Evolutionary conservation across 2,113 vertebrate genomes (phyloP).

Genomic region (Amphilophus citrinellus): DNA sequence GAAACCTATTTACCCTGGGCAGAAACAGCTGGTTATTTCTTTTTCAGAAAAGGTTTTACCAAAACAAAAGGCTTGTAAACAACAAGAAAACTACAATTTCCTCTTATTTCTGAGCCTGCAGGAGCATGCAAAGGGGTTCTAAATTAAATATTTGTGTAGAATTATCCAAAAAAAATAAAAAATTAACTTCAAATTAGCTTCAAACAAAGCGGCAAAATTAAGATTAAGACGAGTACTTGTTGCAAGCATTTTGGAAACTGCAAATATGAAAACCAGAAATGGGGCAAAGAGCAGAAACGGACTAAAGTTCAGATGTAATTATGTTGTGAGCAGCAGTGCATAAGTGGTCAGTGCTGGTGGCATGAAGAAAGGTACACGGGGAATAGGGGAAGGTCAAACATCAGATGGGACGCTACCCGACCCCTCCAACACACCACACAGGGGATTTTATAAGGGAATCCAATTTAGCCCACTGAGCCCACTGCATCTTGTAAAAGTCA

Average conservation of each 20-base stretch:
- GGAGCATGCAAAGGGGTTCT: not conserved
- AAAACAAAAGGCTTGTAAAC: conserved; percentile 35
- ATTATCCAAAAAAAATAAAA: not conserved
- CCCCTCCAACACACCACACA: conserved; percentile 49
- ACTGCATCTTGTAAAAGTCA: conserved; percentile 63
- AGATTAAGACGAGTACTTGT: not conserved
- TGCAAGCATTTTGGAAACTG: conserved; percentile 1
- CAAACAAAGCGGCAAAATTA: not conserved
- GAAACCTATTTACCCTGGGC: conserved; percentile 63
- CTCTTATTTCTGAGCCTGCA: not conserved
- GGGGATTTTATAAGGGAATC: conserved; percentile 57
- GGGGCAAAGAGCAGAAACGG: not conserved
- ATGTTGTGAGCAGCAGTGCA: conserved; percentile 17
- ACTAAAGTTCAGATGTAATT: conserved; percentile 41
- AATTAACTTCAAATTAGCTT: not conserved
- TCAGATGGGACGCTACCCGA: conserved; percentile 46
- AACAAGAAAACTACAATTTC: not conserved
- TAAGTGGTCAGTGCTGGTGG: conserved; percentile 39
- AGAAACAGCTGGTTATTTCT: conserved; percentile 38
- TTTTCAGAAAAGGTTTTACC: conserved; percentile 21
- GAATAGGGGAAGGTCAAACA: conserved; percentile 48
- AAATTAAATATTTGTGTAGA: not conserved
- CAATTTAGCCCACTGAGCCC: conserved; percentile 41
- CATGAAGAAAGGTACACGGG: not conserved
- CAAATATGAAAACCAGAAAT: not conserved